A percentile compares a stretch with the other conserved stretches of the same genome.
These are phyloP conservation scores for Proterorhinus semilunaris DNA, from an alignment of 2,113 vertebrate species.

Conservation along the genomic window DNA sequence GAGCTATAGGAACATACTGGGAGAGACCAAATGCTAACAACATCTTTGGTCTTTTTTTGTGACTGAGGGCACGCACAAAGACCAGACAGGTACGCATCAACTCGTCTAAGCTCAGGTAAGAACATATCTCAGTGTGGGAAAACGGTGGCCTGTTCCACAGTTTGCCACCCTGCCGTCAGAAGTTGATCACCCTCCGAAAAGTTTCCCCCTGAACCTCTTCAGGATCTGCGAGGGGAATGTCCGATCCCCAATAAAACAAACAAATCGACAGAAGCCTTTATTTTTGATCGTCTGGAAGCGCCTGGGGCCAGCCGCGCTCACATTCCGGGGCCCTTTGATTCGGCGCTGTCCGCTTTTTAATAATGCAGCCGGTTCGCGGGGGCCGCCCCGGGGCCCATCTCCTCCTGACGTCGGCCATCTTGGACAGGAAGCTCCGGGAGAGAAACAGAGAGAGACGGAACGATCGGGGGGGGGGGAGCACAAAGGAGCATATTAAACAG, in stretches of 20 bases:
- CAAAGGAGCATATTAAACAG: conserved; percentile 97
- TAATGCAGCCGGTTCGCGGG: conserved; percentile 69
- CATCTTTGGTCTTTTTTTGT: too few relatives aligned
- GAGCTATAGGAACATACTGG: too few relatives aligned
- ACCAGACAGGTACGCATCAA: too few relatives aligned
- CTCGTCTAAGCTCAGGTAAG: too few relatives aligned
- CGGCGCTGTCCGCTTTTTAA: conserved; percentile 65
- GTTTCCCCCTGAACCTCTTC: not conserved
- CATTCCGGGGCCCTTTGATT: conserved; percentile 66
- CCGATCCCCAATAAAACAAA: conserved; percentile 50
- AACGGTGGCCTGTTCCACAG: too few relatives aligned
- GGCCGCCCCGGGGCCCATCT: conserved; percentile 40
- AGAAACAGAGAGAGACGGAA: conserved; percentile 13
- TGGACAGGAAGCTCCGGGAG: conserved; percentile 51
- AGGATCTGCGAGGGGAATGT: not conserved
- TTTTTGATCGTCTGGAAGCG: conserved; percentile 52
- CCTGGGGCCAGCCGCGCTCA: conserved; percentile 63
- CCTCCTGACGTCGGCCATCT: conserved; percentile 22
- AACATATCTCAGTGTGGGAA: too few relatives aligned
- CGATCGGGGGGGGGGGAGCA: conserved; percentile 85
- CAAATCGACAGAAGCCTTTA: conserved; percentile 40
- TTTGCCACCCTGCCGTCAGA: too few relatives aligned
- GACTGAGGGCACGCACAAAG: too few relatives aligned
- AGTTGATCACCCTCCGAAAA: not conserved
- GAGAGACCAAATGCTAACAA: too few relatives aligned